phyloP scores from a whole-genome alignment of 2,888 invertebrate species.

The Melipona bicolor region DNA sequence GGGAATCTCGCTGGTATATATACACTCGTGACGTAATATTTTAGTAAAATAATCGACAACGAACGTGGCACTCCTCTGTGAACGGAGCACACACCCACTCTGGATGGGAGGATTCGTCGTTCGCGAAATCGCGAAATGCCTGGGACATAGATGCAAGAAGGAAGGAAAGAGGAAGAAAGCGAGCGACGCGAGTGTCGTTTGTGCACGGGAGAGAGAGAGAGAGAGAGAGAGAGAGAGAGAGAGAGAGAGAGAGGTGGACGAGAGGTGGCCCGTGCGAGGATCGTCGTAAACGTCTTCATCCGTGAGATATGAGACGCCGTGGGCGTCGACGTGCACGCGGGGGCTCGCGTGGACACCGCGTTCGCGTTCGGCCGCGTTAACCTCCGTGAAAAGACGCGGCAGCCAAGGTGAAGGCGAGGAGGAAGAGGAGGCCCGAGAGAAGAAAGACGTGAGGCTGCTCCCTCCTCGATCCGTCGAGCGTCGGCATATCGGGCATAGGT shows the following conservation, averaged over 20 bases:
- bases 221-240: constrained; percentile 72
- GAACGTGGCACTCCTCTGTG: neutral
- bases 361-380: constrained; percentile 74
- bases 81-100: no score
- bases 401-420: constrained; percentile 58
- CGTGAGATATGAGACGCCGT: constrained; percentile 83
- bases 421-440: constrained; percentile 36
- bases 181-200: constrained; percentile 64
- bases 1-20: neutral
- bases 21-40: neutral
- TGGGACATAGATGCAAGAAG: neutral
- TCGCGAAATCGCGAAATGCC: neutral
- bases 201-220: constrained; percentile 68
- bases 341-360: constrained; percentile 71
- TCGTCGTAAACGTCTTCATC: constrained; percentile 84
- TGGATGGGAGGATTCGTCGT: no score
- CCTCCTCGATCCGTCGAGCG: constrained; percentile 37
- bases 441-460: constrained; percentile 53
- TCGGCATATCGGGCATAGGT: constrained; percentile 10
- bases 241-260: constrained; percentile 68
- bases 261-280: constrained; percentile 76
- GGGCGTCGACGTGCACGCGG: constrained; percentile 77
- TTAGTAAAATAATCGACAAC: neutral
- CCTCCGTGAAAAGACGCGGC: constrained; percentile 61
- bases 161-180: constrained; percentile 50